phyloP scores from a whole-genome alignment of 2,113 vertebrate genomes.

The Tragelaphus strepsiceros region DNA sequence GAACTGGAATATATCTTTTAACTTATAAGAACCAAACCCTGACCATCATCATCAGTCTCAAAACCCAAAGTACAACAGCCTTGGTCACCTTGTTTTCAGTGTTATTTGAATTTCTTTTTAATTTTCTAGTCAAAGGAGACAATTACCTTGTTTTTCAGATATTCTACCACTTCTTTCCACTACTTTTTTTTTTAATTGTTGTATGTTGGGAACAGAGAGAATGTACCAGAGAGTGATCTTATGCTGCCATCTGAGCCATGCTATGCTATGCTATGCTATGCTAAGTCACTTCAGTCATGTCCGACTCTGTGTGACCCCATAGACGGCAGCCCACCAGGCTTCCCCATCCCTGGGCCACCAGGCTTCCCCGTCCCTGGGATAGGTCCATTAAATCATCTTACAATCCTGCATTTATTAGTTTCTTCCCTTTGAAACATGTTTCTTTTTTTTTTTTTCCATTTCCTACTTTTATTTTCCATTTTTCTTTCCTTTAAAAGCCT shows the following conservation, averaged over 20 bases:
- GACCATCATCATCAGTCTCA: rapidly evolving
- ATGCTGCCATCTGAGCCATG: background rate
- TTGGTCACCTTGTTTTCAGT: background rate
- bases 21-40: background rate
- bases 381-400: background rate
- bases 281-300: too few relatives aligned
- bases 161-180: background rate
- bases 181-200: background rate
- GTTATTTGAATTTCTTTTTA: background rate
- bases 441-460: background rate
- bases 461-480: background rate
- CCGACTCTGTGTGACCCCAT: too few relatives aligned
- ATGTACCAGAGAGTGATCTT: background rate
- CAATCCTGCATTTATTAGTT: background rate
- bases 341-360: too few relatives aligned
- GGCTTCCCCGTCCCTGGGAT: too few relatives aligned
- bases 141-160: background rate
- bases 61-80: background rate
- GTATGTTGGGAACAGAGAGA: background rate
- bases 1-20: background rate
- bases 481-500: background rate
- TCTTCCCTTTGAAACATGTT: background rate
- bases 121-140: background rate
- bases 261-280: too few relatives aligned
- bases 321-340: too few relatives aligned